phyloP scores from a whole-genome alignment of 1,140 invertebrate species.

The Mizuhopecten yessoensis region DNA sequence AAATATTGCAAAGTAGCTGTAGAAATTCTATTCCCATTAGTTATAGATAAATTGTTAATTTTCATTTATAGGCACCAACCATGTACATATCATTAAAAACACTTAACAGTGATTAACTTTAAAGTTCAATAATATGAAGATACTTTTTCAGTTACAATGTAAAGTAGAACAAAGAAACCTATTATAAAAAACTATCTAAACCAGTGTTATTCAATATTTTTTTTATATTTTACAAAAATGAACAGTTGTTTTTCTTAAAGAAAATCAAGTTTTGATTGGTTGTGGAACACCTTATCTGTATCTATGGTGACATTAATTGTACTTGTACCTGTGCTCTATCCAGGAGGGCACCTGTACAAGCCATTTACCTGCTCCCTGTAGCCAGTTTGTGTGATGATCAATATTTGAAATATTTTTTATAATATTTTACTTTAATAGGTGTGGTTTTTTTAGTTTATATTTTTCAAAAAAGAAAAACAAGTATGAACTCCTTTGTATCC shows the following conservation, averaged over 20 bases:
- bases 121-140: too few relatives aligned
- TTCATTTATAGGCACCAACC: neutral
- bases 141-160: too few relatives aligned
- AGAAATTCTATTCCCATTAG: neutral
- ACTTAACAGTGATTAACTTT: too few relatives aligned
- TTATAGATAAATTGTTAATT: neutral
- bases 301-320: neutral
- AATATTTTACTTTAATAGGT: too few relatives aligned
- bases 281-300: neutral
- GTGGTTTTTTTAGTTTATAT: neutral
- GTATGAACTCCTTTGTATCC: neutral
- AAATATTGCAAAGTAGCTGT: neutral
- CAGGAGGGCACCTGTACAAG: neutral
- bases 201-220: too few relatives aligned
- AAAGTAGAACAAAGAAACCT: too few relatives aligned
- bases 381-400: neutral
- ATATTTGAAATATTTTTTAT: too few relatives aligned
- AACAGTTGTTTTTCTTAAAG: too few relatives aligned
- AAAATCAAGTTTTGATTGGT: too few relatives aligned
- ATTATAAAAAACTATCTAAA: too few relatives aligned
- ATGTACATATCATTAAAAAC: too few relatives aligned
- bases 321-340: neutral
- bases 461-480: neutral
- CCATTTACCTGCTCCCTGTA: neutral
- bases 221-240: too few relatives aligned